Conservation (phyloP, 2,888 invertebrate genomes). For the Auanema sp. region DNA sequence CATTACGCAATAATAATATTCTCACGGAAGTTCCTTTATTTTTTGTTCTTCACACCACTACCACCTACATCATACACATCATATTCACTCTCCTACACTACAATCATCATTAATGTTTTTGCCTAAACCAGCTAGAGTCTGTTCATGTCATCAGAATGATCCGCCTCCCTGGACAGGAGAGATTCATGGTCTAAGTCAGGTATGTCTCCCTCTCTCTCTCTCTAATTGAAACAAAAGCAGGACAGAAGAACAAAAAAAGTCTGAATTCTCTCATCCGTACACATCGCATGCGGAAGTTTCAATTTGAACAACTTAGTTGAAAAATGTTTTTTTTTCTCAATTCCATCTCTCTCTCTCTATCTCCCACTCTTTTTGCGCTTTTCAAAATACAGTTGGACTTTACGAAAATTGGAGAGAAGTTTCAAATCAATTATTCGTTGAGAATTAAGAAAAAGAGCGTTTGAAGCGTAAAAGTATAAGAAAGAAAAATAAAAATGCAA, state of each 20-base stretch:
- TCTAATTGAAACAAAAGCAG: not conserved
- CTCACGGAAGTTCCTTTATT: too few relatives aligned
- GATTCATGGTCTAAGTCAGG: slow-evolving; percentile 59
- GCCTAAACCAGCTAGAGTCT: slow-evolving; percentile 41
- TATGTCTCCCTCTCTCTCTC: too few relatives aligned
- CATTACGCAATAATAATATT: too few relatives aligned
- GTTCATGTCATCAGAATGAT: slow-evolving; percentile 53
- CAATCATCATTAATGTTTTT: slow-evolving; percentile 32
- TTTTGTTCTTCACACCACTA: too few relatives aligned
- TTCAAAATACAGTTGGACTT: too few relatives aligned
- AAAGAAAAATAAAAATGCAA: too few relatives aligned
- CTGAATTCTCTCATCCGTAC: not conserved
- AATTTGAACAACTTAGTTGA: not conserved
- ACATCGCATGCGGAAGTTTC: not conserved
- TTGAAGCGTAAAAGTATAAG: too few relatives aligned
- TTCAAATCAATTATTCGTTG: too few relatives aligned
- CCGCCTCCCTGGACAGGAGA: slow-evolving; percentile 62
- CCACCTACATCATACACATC: too few relatives aligned
- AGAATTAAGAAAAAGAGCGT: too few relatives aligned
- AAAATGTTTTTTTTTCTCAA: not conserved
- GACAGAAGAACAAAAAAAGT: not conserved
- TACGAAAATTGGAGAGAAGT: too few relatives aligned
- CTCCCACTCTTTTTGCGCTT: slow-evolving; percentile 7
- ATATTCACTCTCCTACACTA: too few relatives aligned
- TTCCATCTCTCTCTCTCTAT: slow-evolving; percentile 2